A percentile compares a stretch with the other conserved stretches of the same genome.
These are phyloP conservation scores for Emydoidea blandingii DNA, from an alignment of 2,797 vertebrate genomes.

Conservation along the genomic window DNA sequence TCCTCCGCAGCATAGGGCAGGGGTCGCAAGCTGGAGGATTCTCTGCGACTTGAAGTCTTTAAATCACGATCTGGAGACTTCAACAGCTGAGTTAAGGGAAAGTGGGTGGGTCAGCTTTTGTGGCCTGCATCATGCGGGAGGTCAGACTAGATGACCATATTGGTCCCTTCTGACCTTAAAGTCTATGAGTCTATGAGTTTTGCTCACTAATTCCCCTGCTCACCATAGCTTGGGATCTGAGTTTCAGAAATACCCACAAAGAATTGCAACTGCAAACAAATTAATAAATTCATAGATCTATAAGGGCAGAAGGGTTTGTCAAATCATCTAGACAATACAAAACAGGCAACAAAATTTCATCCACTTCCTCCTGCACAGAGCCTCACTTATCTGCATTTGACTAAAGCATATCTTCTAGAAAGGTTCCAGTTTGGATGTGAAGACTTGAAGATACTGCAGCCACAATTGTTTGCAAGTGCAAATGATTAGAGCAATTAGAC, in stretches of 20 bases:
- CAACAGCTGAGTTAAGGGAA: too few relatives aligned
- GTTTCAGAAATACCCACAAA: not conserved
- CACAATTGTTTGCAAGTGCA: not conserved
- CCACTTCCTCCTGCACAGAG: not conserved
- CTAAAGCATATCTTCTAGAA: not conserved
- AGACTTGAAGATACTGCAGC: not conserved
- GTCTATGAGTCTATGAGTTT: too few relatives aligned
- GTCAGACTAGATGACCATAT: too few relatives aligned
- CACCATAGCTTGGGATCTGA: not conserved
- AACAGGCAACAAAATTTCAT: not conserved
- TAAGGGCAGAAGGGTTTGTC: not conserved
- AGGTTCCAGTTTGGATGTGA: not conserved
- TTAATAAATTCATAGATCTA: not conserved
- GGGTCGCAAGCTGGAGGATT: too few relatives aligned
- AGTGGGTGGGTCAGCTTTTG: too few relatives aligned
- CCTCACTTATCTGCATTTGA: not conserved
- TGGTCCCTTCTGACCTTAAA: too few relatives aligned
- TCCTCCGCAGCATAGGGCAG: too few relatives aligned
- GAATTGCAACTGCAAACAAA: not conserved
- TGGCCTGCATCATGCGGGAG: too few relatives aligned
- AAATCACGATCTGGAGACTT: too few relatives aligned
- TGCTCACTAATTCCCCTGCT: constrained; percentile 1
- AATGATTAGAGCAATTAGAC: not conserved
- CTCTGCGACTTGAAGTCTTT: too few relatives aligned
- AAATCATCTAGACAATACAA: not conserved